Percentiles rank a stretch among this genome's conserved stretches.
Evolutionary conservation across 2,888 invertebrate genomes (phyloP).

Genomic region (Tuberolachnus salignus): DNA sequence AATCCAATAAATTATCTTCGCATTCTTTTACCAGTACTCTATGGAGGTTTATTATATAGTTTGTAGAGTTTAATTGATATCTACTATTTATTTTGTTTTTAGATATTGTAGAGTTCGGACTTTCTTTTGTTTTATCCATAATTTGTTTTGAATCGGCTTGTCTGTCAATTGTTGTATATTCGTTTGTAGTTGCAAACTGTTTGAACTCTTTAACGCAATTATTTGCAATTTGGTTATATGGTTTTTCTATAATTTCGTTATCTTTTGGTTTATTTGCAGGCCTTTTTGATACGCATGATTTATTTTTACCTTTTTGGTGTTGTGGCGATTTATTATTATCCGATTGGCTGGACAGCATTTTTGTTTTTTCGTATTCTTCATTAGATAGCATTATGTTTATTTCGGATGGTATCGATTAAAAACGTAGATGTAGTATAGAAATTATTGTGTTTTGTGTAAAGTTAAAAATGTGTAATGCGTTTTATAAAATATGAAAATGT

Average conservation of each 20-base stretch:
- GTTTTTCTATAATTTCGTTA: background rate
- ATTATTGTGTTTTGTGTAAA: too few relatives aligned
- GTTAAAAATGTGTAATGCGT: too few relatives aligned
- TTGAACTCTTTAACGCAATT: background rate
- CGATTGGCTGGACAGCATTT: too few relatives aligned
- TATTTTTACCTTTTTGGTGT: too few relatives aligned
- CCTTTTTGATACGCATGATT: too few relatives aligned
- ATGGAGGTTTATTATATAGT: background rate
- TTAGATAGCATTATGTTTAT: too few relatives aligned
- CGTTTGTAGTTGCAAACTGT: background rate
- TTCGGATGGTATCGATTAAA: too few relatives aligned
- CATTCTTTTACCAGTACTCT: constrained; percentile 6
- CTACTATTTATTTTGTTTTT: background rate
- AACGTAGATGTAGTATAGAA: too few relatives aligned
- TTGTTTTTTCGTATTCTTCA: too few relatives aligned
- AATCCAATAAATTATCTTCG: background rate
- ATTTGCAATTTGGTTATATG: background rate
- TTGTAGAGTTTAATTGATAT: background rate
- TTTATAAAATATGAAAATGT: too few relatives aligned
- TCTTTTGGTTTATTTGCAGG: too few relatives aligned
- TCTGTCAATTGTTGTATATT: background rate
- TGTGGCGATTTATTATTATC: too few relatives aligned
- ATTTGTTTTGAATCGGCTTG: background rate
- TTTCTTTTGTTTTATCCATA: background rate
- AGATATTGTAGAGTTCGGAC: background rate